Base-by-base conservation (phyloP, 2,888 invertebrate genomes). In the Ophion obscuratus region DNA sequence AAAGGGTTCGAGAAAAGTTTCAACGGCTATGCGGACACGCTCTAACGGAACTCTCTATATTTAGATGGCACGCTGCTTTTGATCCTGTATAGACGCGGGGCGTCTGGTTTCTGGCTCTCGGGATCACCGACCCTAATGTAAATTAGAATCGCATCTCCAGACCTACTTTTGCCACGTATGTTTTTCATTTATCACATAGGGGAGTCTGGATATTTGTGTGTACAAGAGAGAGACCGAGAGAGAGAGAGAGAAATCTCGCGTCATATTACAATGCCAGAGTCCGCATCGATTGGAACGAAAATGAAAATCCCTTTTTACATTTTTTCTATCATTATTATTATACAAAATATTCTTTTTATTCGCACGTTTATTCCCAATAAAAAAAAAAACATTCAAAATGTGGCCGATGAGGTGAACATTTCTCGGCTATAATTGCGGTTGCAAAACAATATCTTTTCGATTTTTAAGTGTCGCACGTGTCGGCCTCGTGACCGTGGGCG, bases 1-100 rank as follows among this genome's bases (percentile, higher is more conserved):
- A 83, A 81, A 86, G 77, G 81, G 83, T 73, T 57, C 61, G 67
- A 68, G 61, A 62, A 47, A 83, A 85, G 83, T 83, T 85, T 85
- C 75, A 61, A 57, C 71, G 64, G 76, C 75, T 68, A 67, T 68
- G 79, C 75, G 44, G 36, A 71, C 17, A 77, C 68, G n/a, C 36
- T 78, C 53, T 53, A 17, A 20, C 31, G 68, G 64, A 68, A 74
- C 62, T 81, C 73, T 67, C 57, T 71, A 59, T 77, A 75, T 59
- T 27, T 81, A 75, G 47, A 75, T 57, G 53, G 40, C 57, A 27
- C 20, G 59, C 64, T 62, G 67, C 73, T 86, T 81, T 81, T 75
- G 81, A 86, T 81, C 57, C 68, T 75, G n/a, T 40, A 76, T 67
- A 81, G 31, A 74, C 17, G 31, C 36, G 61, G 71, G 71, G 79